Conservation (phyloP, 1,140 invertebrate species). For the Lepidotrigona ventralis region DNA sequence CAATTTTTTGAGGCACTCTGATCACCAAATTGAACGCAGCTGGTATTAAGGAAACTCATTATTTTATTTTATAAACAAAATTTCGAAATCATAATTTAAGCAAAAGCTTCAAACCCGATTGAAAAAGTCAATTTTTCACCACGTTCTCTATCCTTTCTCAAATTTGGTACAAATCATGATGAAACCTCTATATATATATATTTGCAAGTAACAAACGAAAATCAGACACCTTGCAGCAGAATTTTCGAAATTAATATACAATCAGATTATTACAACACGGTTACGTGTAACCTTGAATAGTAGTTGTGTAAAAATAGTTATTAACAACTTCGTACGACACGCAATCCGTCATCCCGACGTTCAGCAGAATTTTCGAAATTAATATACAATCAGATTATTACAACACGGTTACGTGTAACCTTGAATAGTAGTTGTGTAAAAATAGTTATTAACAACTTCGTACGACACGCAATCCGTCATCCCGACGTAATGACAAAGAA, state of each 20-base stretch:
- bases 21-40: too few relatives aligned
- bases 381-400: not conserved
- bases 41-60: not conserved
- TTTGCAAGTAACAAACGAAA: not conserved
- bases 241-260: not conserved
- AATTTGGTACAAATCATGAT: not conserved
- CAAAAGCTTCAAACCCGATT: not conserved
- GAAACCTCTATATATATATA: not conserved
- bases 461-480: not conserved
- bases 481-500: not conserved
- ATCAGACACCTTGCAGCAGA: not conserved
- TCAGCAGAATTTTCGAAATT: not conserved
- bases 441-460: not conserved
- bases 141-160: not conserved
- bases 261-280: not conserved
- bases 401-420: not conserved
- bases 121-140: not conserved
- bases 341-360: not conserved
- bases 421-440: not conserved
- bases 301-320: not conserved
- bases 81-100: not conserved
- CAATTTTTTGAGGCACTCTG: too few relatives aligned
- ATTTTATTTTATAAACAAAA: not conserved
- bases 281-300: not conserved
- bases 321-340: not conserved